A percentile compares a stretch with the other conserved stretches of the same genome.
phyloP scores from a whole-genome alignment of 2,888 invertebrate genomes.

The Graphium colonna region DNA sequence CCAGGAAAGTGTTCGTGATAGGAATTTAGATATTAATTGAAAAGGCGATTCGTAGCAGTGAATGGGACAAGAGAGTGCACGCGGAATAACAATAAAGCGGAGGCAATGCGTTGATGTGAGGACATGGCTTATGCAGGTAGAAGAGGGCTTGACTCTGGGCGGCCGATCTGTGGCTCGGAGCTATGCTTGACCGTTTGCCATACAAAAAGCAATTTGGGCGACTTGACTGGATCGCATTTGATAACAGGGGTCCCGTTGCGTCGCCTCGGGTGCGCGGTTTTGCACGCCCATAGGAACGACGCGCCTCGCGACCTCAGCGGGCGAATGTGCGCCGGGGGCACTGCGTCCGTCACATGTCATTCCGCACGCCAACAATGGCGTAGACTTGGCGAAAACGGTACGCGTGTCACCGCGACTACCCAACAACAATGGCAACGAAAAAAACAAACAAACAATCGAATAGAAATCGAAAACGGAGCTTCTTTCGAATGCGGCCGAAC shows the following conservation, averaged over 20 bases:
- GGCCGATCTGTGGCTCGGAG: slow-evolving; percentile 54
- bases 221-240: slow-evolving; percentile 66
- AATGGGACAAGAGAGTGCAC: background rate
- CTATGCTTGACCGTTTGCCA: slow-evolving; percentile 50
- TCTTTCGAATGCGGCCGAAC: slow-evolving; percentile 70
- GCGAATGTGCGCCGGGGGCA: slow-evolving; percentile 37
- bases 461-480: slow-evolving; percentile 78
- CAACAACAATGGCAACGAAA: slow-evolving; percentile 63
- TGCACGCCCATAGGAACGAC: slow-evolving; percentile 19
- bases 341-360: slow-evolving; percentile 67
- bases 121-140: slow-evolving; percentile 52
- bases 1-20: background rate
- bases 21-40: slow-evolving; percentile 2
- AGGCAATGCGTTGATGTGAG: background rate
- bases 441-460: slow-evolving; percentile 72
- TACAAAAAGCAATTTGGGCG: slow-evolving; percentile 72
- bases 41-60: slow-evolving; percentile 1
- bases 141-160: slow-evolving; percentile 61
- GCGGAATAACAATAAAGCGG: slow-evolving; percentile 7
- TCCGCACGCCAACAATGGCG: slow-evolving; percentile 62
- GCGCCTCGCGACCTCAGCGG: slow-evolving; percentile 44
- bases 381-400: slow-evolving; percentile 75
- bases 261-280: slow-evolving; percentile 56
- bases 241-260: slow-evolving; percentile 77
- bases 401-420: slow-evolving; percentile 66